Evolutionary conservation across 2,888 invertebrate species (phyloP).

Genomic region (Erebia palarica): DNA sequence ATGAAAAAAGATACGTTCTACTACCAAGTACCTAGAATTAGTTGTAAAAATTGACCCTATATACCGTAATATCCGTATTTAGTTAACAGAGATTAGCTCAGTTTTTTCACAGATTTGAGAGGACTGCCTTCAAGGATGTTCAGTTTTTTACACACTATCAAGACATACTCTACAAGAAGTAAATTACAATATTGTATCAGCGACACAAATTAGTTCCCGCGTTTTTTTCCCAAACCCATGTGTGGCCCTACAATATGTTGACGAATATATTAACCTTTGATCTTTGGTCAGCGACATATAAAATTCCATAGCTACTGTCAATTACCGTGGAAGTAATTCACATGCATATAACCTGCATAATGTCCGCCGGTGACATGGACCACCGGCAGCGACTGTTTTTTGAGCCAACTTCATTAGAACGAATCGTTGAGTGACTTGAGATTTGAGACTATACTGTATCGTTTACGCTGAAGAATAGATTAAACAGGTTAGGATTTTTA

Average conservation of each 20-base stretch:
- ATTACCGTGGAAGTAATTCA: conserved; percentile 36
- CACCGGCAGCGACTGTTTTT: conserved; percentile 75
- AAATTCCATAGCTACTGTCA: conserved; percentile 33
- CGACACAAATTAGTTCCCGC: neutral
- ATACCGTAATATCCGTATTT: no score
- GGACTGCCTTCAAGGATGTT: no score
- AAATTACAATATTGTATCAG: neutral
- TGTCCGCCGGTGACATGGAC: conserved; percentile 51
- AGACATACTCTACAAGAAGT: neutral
- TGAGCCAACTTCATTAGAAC: conserved; percentile 66
- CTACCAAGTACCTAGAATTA: no score
- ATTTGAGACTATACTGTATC: conserved; percentile 50
- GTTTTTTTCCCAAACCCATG: conserved; percentile 17
- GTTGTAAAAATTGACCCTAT: no score
- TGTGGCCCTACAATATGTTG: conserved; percentile 20
- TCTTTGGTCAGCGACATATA: conserved; percentile 22
- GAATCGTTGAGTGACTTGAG: conserved; percentile 61
- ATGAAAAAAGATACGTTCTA: neutral
- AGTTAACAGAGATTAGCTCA: no score
- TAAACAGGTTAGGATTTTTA: conserved; percentile 22
- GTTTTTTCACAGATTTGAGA: no score
- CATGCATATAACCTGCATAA: conserved; percentile 41
- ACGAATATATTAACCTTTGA: conserved; percentile 26
- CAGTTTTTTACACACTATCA: no score
- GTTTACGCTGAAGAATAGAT: conserved; percentile 33